Evolutionary conservation across 2,797 vertebrate species (phyloP).

Genomic region (Clarias laeviceps): DNA sequence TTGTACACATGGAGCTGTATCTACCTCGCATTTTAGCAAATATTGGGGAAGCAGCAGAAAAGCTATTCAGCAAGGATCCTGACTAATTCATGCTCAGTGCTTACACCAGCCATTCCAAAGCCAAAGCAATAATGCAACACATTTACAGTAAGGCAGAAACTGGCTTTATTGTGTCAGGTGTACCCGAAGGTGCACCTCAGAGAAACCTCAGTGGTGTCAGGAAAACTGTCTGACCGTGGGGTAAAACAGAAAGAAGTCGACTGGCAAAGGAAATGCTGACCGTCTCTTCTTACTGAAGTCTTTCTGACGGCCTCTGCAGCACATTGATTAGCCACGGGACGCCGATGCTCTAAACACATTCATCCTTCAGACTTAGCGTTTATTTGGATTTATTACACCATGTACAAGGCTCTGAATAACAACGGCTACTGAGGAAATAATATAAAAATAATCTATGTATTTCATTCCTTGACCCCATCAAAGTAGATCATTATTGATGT

Average conservation of each 20-base stretch:
- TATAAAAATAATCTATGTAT: neutral
- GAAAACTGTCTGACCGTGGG: conserved; percentile 47
- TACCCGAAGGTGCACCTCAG: neutral
- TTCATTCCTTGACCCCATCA: neutral
- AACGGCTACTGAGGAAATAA: neutral
- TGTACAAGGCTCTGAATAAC: neutral
- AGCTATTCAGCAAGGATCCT: neutral
- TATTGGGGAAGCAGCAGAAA: conserved; percentile 2
- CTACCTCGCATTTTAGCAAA: neutral
- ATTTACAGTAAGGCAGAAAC: neutral
- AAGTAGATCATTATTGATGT: neutral
- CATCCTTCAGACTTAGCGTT: conserved; percentile 1
- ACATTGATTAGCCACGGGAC: conserved; percentile 36
- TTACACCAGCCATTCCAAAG: neutral
- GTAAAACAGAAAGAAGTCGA: conserved; percentile 46
- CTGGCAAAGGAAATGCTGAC: conserved; percentile 54
- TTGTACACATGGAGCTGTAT: conserved; percentile 17
- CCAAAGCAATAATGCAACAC: neutral
- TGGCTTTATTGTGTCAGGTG: conserved; percentile 16
- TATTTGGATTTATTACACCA: conserved; percentile 16
- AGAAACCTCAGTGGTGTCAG: neutral
- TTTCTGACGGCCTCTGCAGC: conserved; percentile 22
- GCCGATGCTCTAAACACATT: conserved; percentile 9
- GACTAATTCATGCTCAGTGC: neutral
- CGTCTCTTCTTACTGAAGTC: conserved; percentile 25